These are phyloP conservation scores for Varanus komodoensis DNA, from an alignment of 2,113 vertebrate species.

Conservation along the genomic window DNA sequence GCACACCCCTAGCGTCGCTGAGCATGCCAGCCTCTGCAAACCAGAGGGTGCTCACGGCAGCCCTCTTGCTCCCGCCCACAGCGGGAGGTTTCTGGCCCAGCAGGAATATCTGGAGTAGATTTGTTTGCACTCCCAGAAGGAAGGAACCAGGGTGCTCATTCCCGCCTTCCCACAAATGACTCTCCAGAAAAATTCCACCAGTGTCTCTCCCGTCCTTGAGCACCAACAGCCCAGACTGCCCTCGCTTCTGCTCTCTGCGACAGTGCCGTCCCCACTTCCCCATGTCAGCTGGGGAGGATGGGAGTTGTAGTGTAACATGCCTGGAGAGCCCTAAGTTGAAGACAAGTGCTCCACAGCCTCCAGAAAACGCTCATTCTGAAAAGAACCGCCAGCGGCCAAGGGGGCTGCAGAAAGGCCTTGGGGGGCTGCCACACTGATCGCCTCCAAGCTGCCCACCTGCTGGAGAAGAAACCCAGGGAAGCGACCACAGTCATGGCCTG, in stretches of 20 bases:
- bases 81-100: not conserved
- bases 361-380: constrained; percentile 47
- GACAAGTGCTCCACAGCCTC: not conserved
- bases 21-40: not conserved
- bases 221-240: too few relatives aligned
- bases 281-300: too few relatives aligned
- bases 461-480: not conserved
- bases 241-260: too few relatives aligned
- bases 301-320: too few relatives aligned
- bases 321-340: too few relatives aligned
- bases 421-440: not conserved
- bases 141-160: not conserved
- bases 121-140: not conserved
- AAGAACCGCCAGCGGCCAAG: not conserved
- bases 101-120: not conserved
- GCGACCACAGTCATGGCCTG: not conserved
- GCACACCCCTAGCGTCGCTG: too few relatives aligned
- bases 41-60: not conserved
- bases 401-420: not conserved
- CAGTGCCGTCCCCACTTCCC: too few relatives aligned
- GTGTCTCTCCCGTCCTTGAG: too few relatives aligned
- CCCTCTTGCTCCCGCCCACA: not conserved
- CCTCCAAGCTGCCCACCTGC: constrained; percentile 42
- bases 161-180: not conserved
- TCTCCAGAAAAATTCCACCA: not conserved